phyloP scores from a whole-genome alignment of 2,888 invertebrate genomes.

The Lutraria lutraria region DNA sequence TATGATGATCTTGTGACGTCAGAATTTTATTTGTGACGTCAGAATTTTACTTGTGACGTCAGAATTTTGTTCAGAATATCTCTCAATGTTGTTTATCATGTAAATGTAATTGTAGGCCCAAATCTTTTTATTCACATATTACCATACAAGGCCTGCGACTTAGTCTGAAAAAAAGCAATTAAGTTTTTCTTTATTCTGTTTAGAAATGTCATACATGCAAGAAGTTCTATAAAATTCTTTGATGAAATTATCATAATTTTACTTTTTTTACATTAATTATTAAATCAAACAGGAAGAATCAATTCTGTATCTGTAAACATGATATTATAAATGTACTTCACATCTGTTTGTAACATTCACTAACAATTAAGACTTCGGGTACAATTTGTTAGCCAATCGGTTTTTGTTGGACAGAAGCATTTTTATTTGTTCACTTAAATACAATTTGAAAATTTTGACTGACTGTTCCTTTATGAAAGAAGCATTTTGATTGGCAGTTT shows the following conservation, averaged over 20 bases:
- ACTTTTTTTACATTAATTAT: background rate
- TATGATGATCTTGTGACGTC: too few relatives aligned
- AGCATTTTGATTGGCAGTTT: background rate
- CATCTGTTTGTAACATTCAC: too few relatives aligned
- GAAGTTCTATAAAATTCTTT: too few relatives aligned
- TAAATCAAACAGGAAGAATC: background rate
- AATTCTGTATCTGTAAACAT: too few relatives aligned
- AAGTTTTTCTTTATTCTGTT: background rate
- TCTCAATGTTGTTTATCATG: background rate
- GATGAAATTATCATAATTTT: background rate
- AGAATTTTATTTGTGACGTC: too few relatives aligned
- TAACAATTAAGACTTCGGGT: too few relatives aligned
- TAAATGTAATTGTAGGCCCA: background rate
- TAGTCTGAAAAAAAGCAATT: background rate
- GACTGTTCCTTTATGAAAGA: background rate
- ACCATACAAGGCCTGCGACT: background rate
- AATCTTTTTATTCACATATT: background rate
- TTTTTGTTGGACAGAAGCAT: too few relatives aligned
- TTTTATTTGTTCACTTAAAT: background rate
- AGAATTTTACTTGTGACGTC: too few relatives aligned
- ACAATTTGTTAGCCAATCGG: too few relatives aligned
- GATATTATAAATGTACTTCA: too few relatives aligned
- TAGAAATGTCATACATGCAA: too few relatives aligned
- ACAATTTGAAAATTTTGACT: background rate
- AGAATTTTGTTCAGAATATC: background rate